Evolutionary conservation across 1,140 invertebrate genomes (phyloP).

Genomic region (Tetragonula clypearis): DNA sequence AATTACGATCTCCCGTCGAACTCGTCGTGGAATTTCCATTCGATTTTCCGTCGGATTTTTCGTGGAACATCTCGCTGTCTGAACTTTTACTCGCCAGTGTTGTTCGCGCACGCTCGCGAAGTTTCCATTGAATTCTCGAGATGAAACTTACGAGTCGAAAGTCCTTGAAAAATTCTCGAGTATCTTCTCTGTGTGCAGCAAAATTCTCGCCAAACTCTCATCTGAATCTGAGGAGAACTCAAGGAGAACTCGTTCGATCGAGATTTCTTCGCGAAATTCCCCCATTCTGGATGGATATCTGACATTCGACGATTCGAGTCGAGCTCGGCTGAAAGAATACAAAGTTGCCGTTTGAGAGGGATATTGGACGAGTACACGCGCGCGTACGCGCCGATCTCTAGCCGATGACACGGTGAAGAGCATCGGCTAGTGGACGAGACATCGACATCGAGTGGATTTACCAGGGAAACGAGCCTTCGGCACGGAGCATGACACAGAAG

Average conservation of each 20-base stretch:
- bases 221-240: too few species aligned
- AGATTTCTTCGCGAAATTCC: too few species aligned
- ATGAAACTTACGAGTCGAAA: not conserved
- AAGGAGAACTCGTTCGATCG: not conserved
- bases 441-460: constrained; percentile 15
- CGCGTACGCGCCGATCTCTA: not conserved
- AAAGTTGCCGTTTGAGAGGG: not conserved
- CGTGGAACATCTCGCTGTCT: too few species aligned
- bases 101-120: too few species aligned
- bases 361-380: too few species aligned
- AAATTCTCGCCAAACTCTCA: not conserved
- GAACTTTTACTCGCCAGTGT: too few species aligned
- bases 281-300: too few species aligned
- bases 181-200: too few species aligned
- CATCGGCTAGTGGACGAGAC: not conserved
- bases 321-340: not conserved
- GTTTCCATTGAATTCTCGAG: not conserved
- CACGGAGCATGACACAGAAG: constrained; percentile 13
- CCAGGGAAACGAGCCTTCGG: not conserved
- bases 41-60: too few species aligned
- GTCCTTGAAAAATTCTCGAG: not conserved
- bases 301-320: too few species aligned
- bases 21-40: not conserved
- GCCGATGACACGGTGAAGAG: not conserved
- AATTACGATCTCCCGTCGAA: too few species aligned